phyloP scores from a whole-genome alignment of 1,140 invertebrate genomes.

The Micrasema longulum region DNA sequence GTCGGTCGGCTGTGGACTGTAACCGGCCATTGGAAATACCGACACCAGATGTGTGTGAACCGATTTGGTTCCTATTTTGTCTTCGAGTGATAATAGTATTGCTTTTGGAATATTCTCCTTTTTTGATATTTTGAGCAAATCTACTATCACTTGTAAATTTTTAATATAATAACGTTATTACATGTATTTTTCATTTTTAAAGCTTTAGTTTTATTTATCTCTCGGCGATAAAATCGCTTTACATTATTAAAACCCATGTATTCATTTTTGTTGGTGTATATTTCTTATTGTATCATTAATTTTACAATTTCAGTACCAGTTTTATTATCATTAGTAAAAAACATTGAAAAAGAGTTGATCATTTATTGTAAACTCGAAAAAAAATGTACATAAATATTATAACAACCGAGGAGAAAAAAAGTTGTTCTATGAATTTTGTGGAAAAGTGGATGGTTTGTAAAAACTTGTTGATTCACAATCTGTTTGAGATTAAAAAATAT shows the following conservation, averaged over 20 bases:
- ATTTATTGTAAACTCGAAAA: slow-evolving; percentile 3
- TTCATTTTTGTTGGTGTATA: slow-evolving; percentile 31
- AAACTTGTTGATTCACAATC: slow-evolving; percentile 1
- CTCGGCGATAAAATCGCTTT: slow-evolving; percentile 29
- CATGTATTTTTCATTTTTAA: slow-evolving; percentile 34
- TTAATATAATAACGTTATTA: slow-evolving; percentile 24
- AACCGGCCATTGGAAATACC: slow-evolving; percentile 4
- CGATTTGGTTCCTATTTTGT: slow-evolving; percentile 17
- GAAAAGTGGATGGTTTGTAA: slow-evolving; percentile 7
- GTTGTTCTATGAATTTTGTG: not conserved
- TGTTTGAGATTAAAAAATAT: slow-evolving; percentile 20
- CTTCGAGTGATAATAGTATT: slow-evolving; percentile 33
- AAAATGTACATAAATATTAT: slow-evolving; percentile 22
- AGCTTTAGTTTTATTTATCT: slow-evolving; percentile 31
- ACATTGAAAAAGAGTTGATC: slow-evolving; percentile 9
- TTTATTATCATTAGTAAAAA: slow-evolving; percentile 19
- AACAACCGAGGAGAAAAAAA: slow-evolving; percentile 5
- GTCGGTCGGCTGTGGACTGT: no score
- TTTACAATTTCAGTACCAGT: slow-evolving; percentile 34
- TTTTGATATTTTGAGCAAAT: slow-evolving; percentile 34
- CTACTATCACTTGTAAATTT: slow-evolving; percentile 30
- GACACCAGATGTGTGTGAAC: slow-evolving; percentile 16
- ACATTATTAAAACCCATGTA: slow-evolving; percentile 26
- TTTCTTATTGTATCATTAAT: slow-evolving; percentile 36
- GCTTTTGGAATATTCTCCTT: slow-evolving; percentile 35